Conservation (phyloP, 1,140 invertebrate species). For the Drosophila sp. region DNA sequence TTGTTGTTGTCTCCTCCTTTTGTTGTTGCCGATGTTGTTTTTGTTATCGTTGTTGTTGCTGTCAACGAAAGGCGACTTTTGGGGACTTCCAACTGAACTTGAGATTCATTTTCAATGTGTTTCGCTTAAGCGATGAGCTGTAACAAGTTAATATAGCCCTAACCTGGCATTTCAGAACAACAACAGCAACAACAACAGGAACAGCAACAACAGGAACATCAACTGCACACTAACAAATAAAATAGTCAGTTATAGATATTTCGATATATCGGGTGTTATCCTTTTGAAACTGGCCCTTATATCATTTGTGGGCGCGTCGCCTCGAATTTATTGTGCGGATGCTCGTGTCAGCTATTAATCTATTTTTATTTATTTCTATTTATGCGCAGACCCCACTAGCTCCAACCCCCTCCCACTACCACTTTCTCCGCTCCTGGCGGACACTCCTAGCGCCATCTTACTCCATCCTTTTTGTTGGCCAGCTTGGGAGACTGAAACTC, state of each 20-base stretch:
- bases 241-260: background rate
- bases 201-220: too few relatives aligned
- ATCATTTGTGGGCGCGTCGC: slow-evolving; percentile 42
- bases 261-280: slow-evolving; percentile 2
- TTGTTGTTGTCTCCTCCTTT: slow-evolving; percentile 51
- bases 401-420: background rate
- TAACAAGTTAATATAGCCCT: slow-evolving; percentile 7
- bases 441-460: background rate
- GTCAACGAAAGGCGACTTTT: slow-evolving; percentile 32
- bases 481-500: slow-evolving; percentile 36
- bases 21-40: background rate
- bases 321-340: slow-evolving; percentile 59
- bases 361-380: slow-evolving; percentile 78
- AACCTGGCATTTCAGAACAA: background rate
- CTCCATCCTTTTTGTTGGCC: background rate
- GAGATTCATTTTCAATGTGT: slow-evolving; percentile 20
- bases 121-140: slow-evolving; percentile 19
- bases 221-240: too few relatives aligned
- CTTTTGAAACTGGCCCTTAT: slow-evolving; percentile 24
- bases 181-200: too few relatives aligned
- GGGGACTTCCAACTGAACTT: slow-evolving; percentile 27
- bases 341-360: slow-evolving; percentile 67
- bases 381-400: slow-evolving; percentile 46
- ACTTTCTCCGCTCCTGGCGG: background rate
- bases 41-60: slow-evolving; percentile 44